Percentiles rank a stretch among this genome's conserved stretches.
Conservation (phyloP, 2,113 vertebrate genomes). For the Ellobius talpinus region DNA sequence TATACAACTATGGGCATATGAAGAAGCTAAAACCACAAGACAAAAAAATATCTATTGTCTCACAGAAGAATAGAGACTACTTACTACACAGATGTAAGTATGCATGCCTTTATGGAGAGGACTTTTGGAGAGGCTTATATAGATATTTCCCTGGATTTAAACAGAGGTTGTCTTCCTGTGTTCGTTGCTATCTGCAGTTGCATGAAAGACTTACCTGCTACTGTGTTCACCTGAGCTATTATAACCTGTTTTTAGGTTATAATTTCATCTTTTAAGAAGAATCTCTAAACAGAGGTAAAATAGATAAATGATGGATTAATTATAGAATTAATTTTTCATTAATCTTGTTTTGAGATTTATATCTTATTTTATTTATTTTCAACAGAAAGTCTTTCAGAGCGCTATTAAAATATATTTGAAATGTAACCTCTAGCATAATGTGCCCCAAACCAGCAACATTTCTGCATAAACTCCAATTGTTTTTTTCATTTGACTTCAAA, state of each 20-base stretch:
- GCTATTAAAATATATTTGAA: conserved; percentile 77
- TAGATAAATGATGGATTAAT: conserved; percentile 65
- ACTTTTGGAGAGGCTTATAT: neutral
- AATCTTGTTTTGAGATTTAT: conserved; percentile 72
- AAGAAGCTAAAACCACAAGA: neutral
- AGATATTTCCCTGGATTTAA: conserved; percentile 1
- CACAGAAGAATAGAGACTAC: neutral
- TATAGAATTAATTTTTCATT: conserved; percentile 67
- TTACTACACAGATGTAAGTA: neutral
- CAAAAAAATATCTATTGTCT: neutral
- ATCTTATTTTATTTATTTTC: conserved; percentile 76
- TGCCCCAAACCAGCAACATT: conserved; percentile 72
- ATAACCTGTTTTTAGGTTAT: neutral
- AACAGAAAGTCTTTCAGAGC: conserved; percentile 74
- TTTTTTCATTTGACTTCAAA: conserved; percentile 67
- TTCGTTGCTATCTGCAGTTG: neutral
- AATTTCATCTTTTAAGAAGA: conserved; percentile 47
- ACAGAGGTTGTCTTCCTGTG: neutral
- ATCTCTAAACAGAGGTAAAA: conserved; percentile 8
- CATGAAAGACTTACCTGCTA: neutral
- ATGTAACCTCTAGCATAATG: conserved; percentile 68
- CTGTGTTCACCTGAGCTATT: neutral
- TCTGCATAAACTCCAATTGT: conserved; percentile 35
- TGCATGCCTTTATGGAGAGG: neutral
- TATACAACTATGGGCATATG: neutral